Base-by-base conservation (phyloP, 2,113 vertebrate species). In the Micronycteris hirsuta region DNA sequence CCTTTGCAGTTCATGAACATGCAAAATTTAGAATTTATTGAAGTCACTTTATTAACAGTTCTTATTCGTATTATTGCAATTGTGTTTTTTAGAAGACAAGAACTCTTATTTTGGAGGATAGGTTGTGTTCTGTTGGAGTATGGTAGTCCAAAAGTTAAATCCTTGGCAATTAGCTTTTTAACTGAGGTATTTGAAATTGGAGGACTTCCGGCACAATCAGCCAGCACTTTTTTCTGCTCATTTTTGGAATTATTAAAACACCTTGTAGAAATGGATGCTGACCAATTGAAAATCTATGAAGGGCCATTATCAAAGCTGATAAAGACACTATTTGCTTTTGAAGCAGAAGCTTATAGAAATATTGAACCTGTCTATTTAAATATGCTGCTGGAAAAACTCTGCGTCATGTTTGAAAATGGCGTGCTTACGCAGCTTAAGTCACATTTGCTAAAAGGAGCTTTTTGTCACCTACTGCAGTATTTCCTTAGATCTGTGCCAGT, bases 291-390 rank as follows among this genome's bases (percentile, higher is more conserved):
- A 63, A 92, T 98, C 9, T 99, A 98, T 61, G 99, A 98, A 68
- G 98, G 98, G 19, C 99, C 99, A 45, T 97, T 99, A 36, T 98
- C 99, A n/a, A 93, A 97, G 54, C 93, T 99, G 92, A 98, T 99
- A 22, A 98, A 94, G 74, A 98, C 98, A 0, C 90, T 99, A 52
- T 99, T 99, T 89, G 98, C 98, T 71, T 98, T 98, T 63, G 97
- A 99, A 47, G 84, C 73, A 47, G 97, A 98, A 61, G 97, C 98
- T 63, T 97, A 98, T 97, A 45, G 91, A 94, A 98, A 91, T 82
- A 98, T 99, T 96, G 99, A 99, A 97, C 98, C 99, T 92, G 97
- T 99, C 74, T 98, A 99, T 92, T 98, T 99, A 88, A 99, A 99
- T 49, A 98, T 99, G 98, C 93, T 99, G 87, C 98, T 99, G 49